A percentile compares a stretch with the other conserved stretches of the same genome.
These are phyloP conservation scores for Epinephelus cyanopodus DNA, from an alignment of 2,113 vertebrate species.

Conservation along the genomic window DNA sequence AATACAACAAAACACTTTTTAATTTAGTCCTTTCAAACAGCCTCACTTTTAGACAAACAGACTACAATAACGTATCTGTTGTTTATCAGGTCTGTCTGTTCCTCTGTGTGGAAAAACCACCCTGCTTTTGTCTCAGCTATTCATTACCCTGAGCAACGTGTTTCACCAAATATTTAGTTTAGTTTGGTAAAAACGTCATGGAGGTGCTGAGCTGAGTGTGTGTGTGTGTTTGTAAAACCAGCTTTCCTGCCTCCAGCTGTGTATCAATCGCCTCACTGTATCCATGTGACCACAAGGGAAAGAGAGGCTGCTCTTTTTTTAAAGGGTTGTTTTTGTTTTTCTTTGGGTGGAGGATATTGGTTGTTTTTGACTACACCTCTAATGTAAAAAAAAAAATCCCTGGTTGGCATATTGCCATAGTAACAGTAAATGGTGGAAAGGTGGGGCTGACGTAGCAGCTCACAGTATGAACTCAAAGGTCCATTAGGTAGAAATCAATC, in stretches of 20 bases:
- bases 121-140: conserved; percentile 25
- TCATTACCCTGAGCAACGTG: conserved; percentile 39
- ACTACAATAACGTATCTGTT: neutral
- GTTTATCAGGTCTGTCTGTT: conserved; percentile 14
- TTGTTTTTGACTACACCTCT: conserved; percentile 23
- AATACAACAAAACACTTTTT: neutral
- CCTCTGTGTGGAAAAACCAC: neutral
- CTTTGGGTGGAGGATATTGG: conserved; percentile 18
- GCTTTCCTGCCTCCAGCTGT: conserved; percentile 75
- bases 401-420: neutral
- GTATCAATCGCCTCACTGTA: conserved; percentile 38
- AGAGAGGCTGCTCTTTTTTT: conserved; percentile 11
- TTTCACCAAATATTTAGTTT: conserved; percentile 52
- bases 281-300: conserved; percentile 45
- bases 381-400: conserved; percentile 12
- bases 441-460: neutral
- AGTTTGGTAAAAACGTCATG: conserved; percentile 27
- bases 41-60: conserved; percentile 2
- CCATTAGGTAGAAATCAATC: neutral
- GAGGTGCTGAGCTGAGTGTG: neutral
- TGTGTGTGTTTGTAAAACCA: conserved; percentile 38
- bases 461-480: neutral
- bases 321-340: conserved; percentile 54
- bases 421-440: conserved; percentile 2
- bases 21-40: neutral